Evolutionary conservation across 2,113 vertebrate genomes (phyloP).

Genomic region (Myiozetetes cayanensis): DNA sequence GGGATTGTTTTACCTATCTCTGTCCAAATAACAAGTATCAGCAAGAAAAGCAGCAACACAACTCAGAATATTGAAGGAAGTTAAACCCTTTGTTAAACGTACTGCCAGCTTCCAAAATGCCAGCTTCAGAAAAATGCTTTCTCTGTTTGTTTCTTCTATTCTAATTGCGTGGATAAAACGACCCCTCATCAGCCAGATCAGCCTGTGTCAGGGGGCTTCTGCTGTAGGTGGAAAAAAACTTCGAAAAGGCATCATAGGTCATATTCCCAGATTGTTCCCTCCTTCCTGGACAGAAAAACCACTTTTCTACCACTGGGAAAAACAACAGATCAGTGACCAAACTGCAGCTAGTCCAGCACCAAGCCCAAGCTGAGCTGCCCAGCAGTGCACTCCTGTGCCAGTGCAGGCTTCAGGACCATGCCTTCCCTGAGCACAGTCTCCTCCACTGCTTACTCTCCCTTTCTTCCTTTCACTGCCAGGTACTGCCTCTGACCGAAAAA

Average conservation of each 20-base stretch:
- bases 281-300: background rate
- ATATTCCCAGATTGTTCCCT: background rate
- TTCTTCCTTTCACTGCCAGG: background rate
- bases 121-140: background rate
- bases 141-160: background rate
- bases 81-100: background rate
- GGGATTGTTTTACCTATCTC: conserved; percentile 55
- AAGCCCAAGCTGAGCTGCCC: background rate
- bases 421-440: background rate
- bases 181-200: background rate
- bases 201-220: background rate
- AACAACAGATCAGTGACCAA: accelerated
- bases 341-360: background rate
- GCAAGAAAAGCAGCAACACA: background rate
- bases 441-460: background rate
- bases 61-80: conserved; percentile 10
- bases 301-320: background rate
- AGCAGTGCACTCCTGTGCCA: accelerated
- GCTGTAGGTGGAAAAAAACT: background rate
- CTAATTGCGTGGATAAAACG: conserved; percentile 21
- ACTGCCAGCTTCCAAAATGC: background rate
- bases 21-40: conserved; percentile 45
- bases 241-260: background rate
- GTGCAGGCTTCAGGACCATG: background rate
- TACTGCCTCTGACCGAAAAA: background rate